Percentiles rank a stretch among this genome's conserved stretches.
phyloP scores from a whole-genome alignment of 2,888 invertebrate genomes.

The Acanthosepion pharaonis region DNA sequence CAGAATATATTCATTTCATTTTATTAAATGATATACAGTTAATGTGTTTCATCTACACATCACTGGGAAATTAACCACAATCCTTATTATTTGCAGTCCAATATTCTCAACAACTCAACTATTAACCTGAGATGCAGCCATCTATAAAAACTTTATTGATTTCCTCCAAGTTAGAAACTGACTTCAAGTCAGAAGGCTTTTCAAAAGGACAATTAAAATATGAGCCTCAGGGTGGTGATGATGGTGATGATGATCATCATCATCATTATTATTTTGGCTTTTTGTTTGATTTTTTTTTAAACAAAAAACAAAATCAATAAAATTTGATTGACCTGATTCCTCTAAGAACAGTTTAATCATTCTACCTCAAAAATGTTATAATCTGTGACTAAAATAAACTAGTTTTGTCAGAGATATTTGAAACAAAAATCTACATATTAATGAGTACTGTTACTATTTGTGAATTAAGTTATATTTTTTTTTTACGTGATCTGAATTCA shows the following conservation, averaged over 20 bases:
- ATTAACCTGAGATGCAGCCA: neutral
- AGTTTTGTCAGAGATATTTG: neutral
- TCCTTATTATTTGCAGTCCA: neutral
- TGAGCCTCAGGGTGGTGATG: neutral
- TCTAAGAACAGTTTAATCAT: neutral
- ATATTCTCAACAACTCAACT: neutral
- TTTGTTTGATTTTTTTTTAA: too few species aligned
- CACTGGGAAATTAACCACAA: neutral
- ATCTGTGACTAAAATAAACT: conserved; percentile 33
- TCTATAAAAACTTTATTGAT: neutral
- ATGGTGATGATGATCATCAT: neutral
- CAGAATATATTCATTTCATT: neutral
- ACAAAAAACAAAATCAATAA: neutral
- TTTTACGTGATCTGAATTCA: neutral
- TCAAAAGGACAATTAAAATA: conserved; percentile 1
- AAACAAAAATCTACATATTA: neutral
- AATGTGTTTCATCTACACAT: neutral
- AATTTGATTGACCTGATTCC: neutral
- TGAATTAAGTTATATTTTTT: neutral
- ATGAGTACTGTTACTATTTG: neutral
- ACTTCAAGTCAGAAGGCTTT: neutral
- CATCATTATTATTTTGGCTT: neutral
- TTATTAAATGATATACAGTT: neutral
- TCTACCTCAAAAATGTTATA: neutral
- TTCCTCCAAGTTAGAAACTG: neutral